Conservation (phyloP, 2,888 invertebrate species). For the Dryococelus australis region DNA sequence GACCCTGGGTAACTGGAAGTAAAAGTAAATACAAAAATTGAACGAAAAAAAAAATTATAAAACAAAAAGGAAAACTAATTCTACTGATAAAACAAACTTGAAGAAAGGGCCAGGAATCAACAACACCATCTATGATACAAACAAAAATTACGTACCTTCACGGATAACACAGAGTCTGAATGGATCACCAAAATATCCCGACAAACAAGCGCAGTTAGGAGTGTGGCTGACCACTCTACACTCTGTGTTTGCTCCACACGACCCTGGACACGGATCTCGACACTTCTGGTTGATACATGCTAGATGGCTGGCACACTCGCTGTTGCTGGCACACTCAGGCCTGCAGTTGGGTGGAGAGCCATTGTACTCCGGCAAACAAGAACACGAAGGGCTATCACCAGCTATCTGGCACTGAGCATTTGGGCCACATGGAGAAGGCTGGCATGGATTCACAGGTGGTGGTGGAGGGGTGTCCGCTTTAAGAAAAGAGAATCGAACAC, state of each 20-base stretch:
- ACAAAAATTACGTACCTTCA: conserved; percentile 52
- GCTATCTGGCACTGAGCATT: conserved; percentile 54
- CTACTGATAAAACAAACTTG: neutral
- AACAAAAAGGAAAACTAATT: too few relatives aligned
- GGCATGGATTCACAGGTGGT: conserved; percentile 51
- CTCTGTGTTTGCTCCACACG: conserved; percentile 64
- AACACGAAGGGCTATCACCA: conserved; percentile 54
- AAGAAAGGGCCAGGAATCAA: neutral
- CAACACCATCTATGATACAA: too few relatives aligned
- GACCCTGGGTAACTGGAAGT: neutral
- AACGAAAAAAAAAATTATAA: too few relatives aligned
- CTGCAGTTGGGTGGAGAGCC: conserved; percentile 54
- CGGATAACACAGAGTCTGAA: conserved; percentile 60
- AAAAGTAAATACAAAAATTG: neutral
- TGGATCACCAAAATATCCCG: conserved; percentile 71
- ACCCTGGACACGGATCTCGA: conserved; percentile 63
- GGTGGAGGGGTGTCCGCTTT: conserved; percentile 37
- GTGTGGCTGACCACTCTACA: conserved; percentile 74
- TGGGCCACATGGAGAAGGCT: conserved; percentile 53
- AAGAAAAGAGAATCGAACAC: conserved; percentile 22
- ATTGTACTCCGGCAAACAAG: conserved; percentile 55
- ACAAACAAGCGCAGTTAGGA: conserved; percentile 70
- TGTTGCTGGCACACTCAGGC: conserved; percentile 66
- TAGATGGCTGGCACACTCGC: conserved; percentile 60
- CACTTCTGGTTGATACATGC: conserved; percentile 65